Percentiles rank a stretch among this genome's conserved stretches.
These are phyloP conservation scores for Cheiracanthium punctorium DNA, from an alignment of 2,888 invertebrate genomes.

Conservation along the genomic window DNA sequence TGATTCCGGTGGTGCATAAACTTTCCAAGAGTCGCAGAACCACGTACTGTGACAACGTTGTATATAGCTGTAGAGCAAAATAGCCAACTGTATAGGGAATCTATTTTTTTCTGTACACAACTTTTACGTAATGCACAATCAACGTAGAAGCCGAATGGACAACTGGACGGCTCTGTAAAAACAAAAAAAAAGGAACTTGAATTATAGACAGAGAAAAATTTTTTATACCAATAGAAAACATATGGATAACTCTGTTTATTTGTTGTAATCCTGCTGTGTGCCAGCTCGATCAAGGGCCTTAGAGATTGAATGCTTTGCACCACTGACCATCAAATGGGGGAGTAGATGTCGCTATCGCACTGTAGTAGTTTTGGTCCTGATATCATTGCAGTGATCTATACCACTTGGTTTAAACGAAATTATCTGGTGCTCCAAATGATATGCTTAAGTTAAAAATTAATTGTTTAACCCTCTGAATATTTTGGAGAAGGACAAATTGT, in stretches of 20 bases:
- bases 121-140: conserved; percentile 71
- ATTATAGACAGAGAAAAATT: conserved; percentile 63
- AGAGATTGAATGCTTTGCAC: conserved; percentile 53
- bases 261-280: conserved; percentile 67
- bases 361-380: too few relatives aligned
- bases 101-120: conserved; percentile 70
- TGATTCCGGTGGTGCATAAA: conserved; percentile 65
- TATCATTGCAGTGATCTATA: too few relatives aligned
- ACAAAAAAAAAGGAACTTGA: conserved; percentile 55
- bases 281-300: conserved; percentile 64
- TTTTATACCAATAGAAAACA: conserved; percentile 67
- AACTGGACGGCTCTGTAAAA: conserved; percentile 62
- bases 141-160: conserved; percentile 66
- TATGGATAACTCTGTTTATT: conserved; percentile 63
- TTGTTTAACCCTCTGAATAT: too few relatives aligned
- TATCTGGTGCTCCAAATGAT: too few relatives aligned
- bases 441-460: too few relatives aligned
- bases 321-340: conserved; percentile 14
- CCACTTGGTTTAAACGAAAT: too few relatives aligned
- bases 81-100: conserved; percentile 70
- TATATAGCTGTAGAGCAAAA: conserved; percentile 67
- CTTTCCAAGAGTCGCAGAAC: conserved; percentile 52
- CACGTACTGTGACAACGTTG: conserved; percentile 45
- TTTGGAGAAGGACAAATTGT: too few relatives aligned
- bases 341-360: background rate